Base-by-base conservation (phyloP, 2,888 invertebrate species). In the Ectemnius continuus region DNA sequence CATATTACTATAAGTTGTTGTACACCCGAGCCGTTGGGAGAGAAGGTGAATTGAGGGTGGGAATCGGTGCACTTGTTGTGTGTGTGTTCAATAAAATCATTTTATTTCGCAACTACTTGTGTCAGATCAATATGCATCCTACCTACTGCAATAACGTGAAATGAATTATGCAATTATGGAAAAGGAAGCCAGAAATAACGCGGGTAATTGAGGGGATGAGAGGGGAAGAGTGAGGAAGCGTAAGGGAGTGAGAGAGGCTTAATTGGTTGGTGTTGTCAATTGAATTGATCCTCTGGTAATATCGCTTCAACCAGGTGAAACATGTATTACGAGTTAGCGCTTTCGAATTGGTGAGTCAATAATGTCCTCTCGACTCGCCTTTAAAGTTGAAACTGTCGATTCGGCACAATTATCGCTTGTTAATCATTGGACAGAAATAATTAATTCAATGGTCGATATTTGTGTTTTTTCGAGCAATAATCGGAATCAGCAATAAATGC, bases 201-300 rank as follows among this genome's bases (percentile, higher is more conserved):
- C 52, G 8, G 36, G 0, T 1, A 36, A 11, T 36, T 36, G 8
- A 36, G 36, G 36, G 36, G 36, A 1, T 1, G 8, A 36, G 1
- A 36, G 0, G 23, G 23, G 2, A 23, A 2, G 23, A 23, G 2
- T 23, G 23, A 2, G 23, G 23, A 23, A 23, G 23, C 23, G 23
- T 23, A 3, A 36, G 36, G 11, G 36, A 36, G 11, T 8, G 36
- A 8, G 36, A 36, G 5, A 8, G 36, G 36, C 52, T 52, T 52
- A 52, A 52, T 52, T 28, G 28, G 18, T 47, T 11, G 67, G 64
- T 20, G 47, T 68, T 68, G 57, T 66, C 61, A 67, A 71, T 79
- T 71, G 63, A 76, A 79, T 79, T 69, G 70, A 79, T 79, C 73
- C 61, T 63, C 76, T 61, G 69, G 69, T 79, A 79, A 79, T 79